phyloP scores from a whole-genome alignment of 1,140 invertebrate species.

The Dreissena rostriformis region DNA sequence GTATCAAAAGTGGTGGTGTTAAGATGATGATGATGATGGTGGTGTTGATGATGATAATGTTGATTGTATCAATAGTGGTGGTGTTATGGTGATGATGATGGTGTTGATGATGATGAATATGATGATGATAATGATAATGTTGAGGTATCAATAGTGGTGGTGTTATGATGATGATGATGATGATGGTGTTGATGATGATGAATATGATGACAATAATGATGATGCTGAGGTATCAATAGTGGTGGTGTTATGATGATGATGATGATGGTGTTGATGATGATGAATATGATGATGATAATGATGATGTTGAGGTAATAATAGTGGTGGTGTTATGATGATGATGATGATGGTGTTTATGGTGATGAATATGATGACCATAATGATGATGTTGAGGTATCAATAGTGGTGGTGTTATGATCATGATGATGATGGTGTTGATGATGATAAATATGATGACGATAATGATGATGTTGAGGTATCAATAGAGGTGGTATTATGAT shows the following conservation, averaged over 20 bases:
- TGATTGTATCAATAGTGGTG: neutral
- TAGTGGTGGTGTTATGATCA: neutral
- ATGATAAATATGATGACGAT: neutral
- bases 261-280: too few relatives aligned
- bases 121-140: neutral
- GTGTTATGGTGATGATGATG: neutral
- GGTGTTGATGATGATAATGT: neutral
- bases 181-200: neutral
- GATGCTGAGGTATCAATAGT: neutral
- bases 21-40: neutral
- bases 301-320: neutral
- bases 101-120: constrained; percentile 5
- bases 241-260: neutral
- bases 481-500: neutral
- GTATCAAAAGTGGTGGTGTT: constrained; percentile 1
- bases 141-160: neutral
- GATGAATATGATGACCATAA: neutral
- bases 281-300: neutral
- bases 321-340: neutral
- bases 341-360: neutral
- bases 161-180: neutral
- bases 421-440: constrained; percentile 5
- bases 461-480: neutral
- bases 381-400: neutral
- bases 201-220: neutral